phyloP scores from a whole-genome alignment of 2,888 invertebrate species.

The Drosophila emarginata region DNA sequence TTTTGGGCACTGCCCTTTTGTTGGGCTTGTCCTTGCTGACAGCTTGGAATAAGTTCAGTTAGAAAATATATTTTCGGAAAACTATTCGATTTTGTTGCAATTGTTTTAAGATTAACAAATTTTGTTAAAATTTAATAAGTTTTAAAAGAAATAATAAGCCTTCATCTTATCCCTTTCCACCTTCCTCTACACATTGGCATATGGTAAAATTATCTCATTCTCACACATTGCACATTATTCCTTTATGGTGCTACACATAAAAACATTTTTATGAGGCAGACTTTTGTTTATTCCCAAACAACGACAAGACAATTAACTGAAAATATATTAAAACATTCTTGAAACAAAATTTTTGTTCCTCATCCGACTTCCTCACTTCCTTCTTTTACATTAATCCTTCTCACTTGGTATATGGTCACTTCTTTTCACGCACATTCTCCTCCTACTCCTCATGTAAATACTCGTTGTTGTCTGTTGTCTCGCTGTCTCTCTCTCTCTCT shows the following conservation, averaged over 20 bases:
- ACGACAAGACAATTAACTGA: too few species aligned
- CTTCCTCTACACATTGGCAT: slow-evolving; percentile 7
- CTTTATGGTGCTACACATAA: neutral
- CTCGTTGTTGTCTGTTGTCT: slow-evolving; percentile 50
- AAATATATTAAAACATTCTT: neutral
- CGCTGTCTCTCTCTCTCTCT: neutral
- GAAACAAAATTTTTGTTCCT: neutral
- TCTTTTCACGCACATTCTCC: slow-evolving; percentile 14
- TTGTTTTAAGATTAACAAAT: neutral
- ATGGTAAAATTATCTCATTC: slow-evolving; percentile 13
- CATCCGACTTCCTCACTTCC: neutral
- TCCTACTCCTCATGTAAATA: slow-evolving; percentile 11
- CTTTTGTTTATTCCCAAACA: neutral
- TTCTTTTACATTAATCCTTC: neutral
- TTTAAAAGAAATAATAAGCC: too few species aligned
- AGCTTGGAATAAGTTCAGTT: slow-evolving; percentile 73
- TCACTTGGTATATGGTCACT: slow-evolving; percentile 43
- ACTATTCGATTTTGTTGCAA: neutral
- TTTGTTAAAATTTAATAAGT: slow-evolving; percentile 1
- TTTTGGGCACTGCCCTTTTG: slow-evolving; percentile 78
- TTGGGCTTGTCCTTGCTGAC: slow-evolving; percentile 79
- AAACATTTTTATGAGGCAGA: neutral
- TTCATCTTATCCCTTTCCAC: slow-evolving; percentile 12
- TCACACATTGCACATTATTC: slow-evolving; percentile 9
- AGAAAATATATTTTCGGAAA: slow-evolving; percentile 12